Evolutionary conservation across 2,888 invertebrate species (phyloP), one percentile per base, ranked within the genome.

Genomic region (Zaprionus bogoriensis): DNA sequence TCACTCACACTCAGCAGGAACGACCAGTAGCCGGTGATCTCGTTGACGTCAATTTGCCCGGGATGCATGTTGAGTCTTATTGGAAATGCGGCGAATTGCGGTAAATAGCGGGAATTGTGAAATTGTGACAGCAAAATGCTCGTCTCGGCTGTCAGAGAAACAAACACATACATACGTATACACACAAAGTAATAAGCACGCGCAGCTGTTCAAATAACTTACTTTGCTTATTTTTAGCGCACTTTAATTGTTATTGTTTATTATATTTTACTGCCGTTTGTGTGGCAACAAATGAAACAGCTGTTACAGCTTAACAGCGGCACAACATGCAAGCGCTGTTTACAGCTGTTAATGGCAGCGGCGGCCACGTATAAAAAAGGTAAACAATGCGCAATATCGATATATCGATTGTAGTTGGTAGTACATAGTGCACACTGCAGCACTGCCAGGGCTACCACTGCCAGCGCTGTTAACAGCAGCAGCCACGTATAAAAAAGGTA

Each of bases 1-100:
- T 4, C 2, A 70, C 95, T 94, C 92, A 96, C 96, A 90, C 94
- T 95, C 88, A 94, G 93, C 54, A 96, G 91, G 91, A 95, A 96
- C n/a, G 95, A 93, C 91, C 95, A 93, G 88, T 96, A 94, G 84
- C 95, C 95, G 63, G 94, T 94, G 84, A 96, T 94, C 92, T 95
- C 94, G 89, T 94, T 81, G 4, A 86, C 66, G 32, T 81, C 84
- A 9, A 86, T 83, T 51, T 86, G 64, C 0, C 68, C 81, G 0
- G 81, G 60, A 53, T 81, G 69, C 81, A 81, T 80, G 4, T n/a
- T n/a, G n/a, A n/a, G n/a, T n/a, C n/a, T n/a, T n/a, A n/a, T n/a
- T n/a, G n/a, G 10, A 25, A 17, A n/a, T 4, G 4, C 7, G 23
- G 38, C 30, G 22, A 6, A 27, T 9, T 6, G 4, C 0, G 7